phyloP scores from a whole-genome alignment of 1,140 invertebrate genomes.

The Orussus abietinus region DNA sequence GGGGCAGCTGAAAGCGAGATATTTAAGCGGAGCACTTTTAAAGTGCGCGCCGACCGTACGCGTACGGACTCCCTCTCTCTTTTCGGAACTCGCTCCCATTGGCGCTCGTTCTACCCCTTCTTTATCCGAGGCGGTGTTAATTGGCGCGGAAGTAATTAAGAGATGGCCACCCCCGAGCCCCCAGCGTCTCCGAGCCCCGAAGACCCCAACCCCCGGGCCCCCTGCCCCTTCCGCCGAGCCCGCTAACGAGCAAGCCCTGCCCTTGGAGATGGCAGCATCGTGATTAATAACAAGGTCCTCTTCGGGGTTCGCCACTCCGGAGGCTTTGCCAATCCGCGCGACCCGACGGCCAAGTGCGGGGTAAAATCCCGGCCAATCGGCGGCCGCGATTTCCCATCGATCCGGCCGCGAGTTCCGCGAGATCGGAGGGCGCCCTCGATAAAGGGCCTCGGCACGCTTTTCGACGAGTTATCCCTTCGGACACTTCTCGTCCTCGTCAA shows the following conservation, averaged over 20 bases:
- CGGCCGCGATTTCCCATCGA: constrained; percentile 19
- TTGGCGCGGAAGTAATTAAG: constrained; percentile 54
- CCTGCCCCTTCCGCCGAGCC: constrained; percentile 13
- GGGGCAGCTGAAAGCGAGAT: too few species aligned
- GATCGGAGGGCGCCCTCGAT: too few species aligned
- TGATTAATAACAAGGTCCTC: constrained; percentile 51
- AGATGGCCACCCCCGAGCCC: constrained; percentile 34
- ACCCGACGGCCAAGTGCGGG: constrained; percentile 21
- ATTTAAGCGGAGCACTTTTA: too few species aligned
- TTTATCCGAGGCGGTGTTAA: constrained; percentile 44
- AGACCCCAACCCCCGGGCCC: constrained; percentile 6
- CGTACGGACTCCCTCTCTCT: background rate
- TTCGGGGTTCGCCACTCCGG: constrained; percentile 23
- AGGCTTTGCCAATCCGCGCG: constrained; percentile 20
- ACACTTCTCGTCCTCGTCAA: too few species aligned
- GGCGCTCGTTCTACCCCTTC: constrained; percentile 31
- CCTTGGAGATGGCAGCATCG: constrained; percentile 42
- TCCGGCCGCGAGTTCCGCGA: constrained; percentile 21
- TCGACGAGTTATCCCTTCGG: too few species aligned
- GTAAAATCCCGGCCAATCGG: constrained; percentile 15
- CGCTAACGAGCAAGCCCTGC: constrained; percentile 45
- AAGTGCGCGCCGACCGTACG: too few species aligned
- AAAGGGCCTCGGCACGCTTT: too few species aligned
- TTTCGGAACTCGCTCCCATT: too few species aligned
- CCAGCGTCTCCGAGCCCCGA: constrained; percentile 21